phyloP scores from a whole-genome alignment of 2,113 vertebrate genomes.

The Percopsis transmontana region DNA sequence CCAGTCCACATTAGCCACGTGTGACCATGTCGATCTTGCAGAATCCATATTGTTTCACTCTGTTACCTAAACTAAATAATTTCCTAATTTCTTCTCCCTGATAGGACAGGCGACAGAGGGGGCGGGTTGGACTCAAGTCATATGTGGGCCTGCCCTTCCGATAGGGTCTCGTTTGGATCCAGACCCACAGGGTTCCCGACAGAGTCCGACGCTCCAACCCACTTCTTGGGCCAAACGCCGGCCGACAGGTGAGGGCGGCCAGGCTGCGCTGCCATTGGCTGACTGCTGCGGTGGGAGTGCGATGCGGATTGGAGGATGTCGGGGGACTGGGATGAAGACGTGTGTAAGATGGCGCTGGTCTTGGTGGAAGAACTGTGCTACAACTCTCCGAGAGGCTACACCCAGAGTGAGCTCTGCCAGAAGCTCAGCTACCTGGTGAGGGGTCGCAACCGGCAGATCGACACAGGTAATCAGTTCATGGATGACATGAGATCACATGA shows the following conservation, averaged over 20 bases:
- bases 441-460: constrained; percentile 76
- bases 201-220: constrained; percentile 61
- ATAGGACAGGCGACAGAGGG: constrained; percentile 44
- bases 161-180: constrained; percentile 55
- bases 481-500: background rate
- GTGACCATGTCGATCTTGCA: too few relatives aligned
- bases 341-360: constrained; percentile 86
- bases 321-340: constrained; percentile 91
- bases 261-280: constrained; percentile 71
- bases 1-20: too few relatives aligned
- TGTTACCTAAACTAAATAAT: constrained; percentile 10
- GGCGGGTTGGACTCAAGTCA: constrained; percentile 43
- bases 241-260: constrained; percentile 65
- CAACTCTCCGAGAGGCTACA: constrained; percentile 73
- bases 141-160: constrained; percentile 46
- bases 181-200: constrained; percentile 35
- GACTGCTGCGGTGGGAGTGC: constrained; percentile 74
- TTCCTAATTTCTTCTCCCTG: constrained; percentile 27
- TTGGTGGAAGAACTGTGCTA: constrained; percentile 89
- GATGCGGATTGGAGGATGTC: constrained; percentile 89
- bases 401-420: constrained; percentile 85
- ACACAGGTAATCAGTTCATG: constrained; percentile 77
- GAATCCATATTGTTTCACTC: too few relatives aligned
- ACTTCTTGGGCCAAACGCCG: constrained; percentile 43
- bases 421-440: constrained; percentile 85